Base-by-base conservation (phyloP, 37 sponge, comb jelly and placozoan genomes). In the Aphrocallistes beatrix region DNA sequence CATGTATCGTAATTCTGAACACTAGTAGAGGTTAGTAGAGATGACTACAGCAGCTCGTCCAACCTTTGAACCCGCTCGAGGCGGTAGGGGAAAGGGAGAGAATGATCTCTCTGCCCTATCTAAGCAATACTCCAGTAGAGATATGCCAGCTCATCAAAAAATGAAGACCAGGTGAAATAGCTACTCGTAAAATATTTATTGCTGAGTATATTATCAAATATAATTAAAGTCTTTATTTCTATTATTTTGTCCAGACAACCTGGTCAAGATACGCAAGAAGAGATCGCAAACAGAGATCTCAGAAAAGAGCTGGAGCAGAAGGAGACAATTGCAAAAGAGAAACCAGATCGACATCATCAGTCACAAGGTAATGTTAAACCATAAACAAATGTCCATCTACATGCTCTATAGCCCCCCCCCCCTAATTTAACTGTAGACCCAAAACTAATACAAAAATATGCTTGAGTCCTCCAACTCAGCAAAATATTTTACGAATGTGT, bases 11-110 rank as follows among this genome's bases (percentile, higher is more conserved):
- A n/a, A n/a, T n/a, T n/a, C n/a, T n/a, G n/a, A n/a, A n/a, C n/a
- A n/a, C n/a, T n/a, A n/a, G n/a, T n/a, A n/a, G n/a, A n/a, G n/a
- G n/a, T n/a, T n/a, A n/a, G n/a, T n/a, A n/a, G 25, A 45, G 47
- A 98, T 98, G 99, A 98, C 99, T 39, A 98, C 99, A 60, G 99
- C 99, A 28, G 99, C 99, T 19, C 92, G 99, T 37, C 96, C 99
- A 37, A 98, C 99, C 23, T 98, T 98, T 81, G 94, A 95, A 0
- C 94, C 99, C 36, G 99, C 99, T 34, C 84, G 93, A 38, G 99
- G 96, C n/a, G 96, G 99, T 1, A 89, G 87, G 40, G 94, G 94
- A 0, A 95, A 93, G 82, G 98, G 98, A 83, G 98, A 97, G 49
- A 89, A 90, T 37, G 98, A 97, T 49, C 91, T 98, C 37, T 94